phyloP scores from a whole-genome alignment of 2,797 vertebrate species.

The Ctenopoma kingsleyae region DNA sequence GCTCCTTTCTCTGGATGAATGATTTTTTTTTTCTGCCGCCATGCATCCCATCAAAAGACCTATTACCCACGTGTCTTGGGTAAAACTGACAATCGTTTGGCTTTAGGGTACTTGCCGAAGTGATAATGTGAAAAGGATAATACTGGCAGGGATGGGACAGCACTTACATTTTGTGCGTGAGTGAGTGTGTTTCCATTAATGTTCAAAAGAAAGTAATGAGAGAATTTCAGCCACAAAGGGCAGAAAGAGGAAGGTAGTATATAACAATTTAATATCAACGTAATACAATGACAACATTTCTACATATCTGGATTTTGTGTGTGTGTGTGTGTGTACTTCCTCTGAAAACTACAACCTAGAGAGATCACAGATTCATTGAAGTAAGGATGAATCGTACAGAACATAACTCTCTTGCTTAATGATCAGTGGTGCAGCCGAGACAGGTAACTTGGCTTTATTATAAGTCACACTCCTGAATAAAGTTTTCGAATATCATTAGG shows the following conservation, averaged over 20 bases:
- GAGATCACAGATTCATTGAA: slow-evolving; percentile 4
- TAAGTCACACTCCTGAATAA: background rate
- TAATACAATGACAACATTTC: background rate
- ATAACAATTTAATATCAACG: slow-evolving; percentile 16
- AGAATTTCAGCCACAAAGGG: slow-evolving; percentile 6
- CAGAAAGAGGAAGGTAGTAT: background rate
- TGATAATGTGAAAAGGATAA: slow-evolving; percentile 42
- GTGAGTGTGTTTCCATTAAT: slow-evolving; percentile 30
- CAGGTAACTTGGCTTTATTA: background rate
- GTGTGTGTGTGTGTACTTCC: background rate
- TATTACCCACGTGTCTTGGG: slow-evolving; percentile 57
- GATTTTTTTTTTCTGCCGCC: slow-evolving; percentile 18
- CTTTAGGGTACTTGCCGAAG: slow-evolving; percentile 37
- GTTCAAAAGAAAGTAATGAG: slow-evolving; percentile 12
- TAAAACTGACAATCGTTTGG: slow-evolving; percentile 54
- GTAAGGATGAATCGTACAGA: background rate
- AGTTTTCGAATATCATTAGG: background rate
- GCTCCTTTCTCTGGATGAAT: slow-evolving; percentile 52
- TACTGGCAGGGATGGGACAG: slow-evolving; percentile 37
- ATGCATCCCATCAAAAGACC: slow-evolving; percentile 53
- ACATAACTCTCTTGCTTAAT: background rate
- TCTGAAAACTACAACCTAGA: background rate
- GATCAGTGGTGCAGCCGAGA: background rate
- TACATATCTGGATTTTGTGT: slow-evolving; percentile 5
- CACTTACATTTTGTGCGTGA: slow-evolving; percentile 37